Conservation (phyloP, 2,797 vertebrate genomes). For the Rhynchotus rufescens region DNA sequence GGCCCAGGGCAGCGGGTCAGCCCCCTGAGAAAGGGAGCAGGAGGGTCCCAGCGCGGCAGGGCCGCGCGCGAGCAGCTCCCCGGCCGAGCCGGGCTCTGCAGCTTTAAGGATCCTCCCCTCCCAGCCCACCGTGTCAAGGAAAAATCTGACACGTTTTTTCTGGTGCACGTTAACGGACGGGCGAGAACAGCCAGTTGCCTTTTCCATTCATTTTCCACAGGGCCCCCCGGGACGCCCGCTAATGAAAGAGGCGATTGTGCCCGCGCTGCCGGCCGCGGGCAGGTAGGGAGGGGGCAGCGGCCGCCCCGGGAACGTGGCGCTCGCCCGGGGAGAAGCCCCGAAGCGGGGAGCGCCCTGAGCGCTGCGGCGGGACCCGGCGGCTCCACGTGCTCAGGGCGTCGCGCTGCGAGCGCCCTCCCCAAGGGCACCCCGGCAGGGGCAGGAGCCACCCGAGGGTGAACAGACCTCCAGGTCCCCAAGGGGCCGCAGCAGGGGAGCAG, state of each 20-base stretch:
- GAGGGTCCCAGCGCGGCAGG: background rate
- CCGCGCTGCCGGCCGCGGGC: background rate
- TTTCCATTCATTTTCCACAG: constrained; percentile 68
- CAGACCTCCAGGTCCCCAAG: fast-evolving
- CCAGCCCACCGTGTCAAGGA: constrained; percentile 18
- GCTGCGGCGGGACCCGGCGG: background rate
- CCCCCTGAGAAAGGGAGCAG: background rate
- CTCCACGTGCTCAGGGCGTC: no score
- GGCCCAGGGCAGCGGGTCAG: background rate
- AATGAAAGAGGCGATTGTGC: constrained; percentile 60
- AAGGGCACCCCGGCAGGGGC: background rate
- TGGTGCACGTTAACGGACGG: constrained; percentile 29
- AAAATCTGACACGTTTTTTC: constrained; percentile 70
- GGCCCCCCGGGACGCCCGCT: background rate
- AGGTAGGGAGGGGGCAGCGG: constrained; percentile 31
- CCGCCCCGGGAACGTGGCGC: background rate
- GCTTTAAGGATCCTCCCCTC: constrained; percentile 60
- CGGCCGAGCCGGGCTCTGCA: background rate
- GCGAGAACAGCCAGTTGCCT: constrained; percentile 63
- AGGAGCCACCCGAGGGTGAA: fast-evolving
- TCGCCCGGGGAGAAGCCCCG: background rate
- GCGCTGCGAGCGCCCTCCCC: no score
- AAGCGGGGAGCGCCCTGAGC: background rate
- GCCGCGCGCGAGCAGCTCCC: fast-evolving
- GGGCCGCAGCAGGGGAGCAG: fast-evolving